Base-by-base conservation (phyloP, 2,797 vertebrate species). In the Sylvilagus floridanus region DNA sequence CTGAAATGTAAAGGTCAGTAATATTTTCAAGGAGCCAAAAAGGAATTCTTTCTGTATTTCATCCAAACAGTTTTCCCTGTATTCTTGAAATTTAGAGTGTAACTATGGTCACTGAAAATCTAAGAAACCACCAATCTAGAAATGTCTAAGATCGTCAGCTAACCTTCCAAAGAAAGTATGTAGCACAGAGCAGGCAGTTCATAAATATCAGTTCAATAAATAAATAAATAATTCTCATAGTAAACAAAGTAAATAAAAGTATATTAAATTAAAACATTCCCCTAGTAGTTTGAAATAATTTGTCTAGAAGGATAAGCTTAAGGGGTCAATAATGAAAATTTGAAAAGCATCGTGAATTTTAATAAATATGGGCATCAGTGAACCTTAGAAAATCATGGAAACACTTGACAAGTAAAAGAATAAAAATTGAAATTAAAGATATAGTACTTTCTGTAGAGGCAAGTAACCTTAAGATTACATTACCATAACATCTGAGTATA, bases 1-100 rank as follows among this genome's bases (percentile, higher is more conserved):
- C 52, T 73, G 37, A 88, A 21, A 79, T 63, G 54, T 88, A 52
- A 95, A 92, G 81, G 57, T 62, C 30, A 77, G 5, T 21, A 88
- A 82, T 66, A 30, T 6, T 78, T 94, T 60, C 62, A 76, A 32
- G 69, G 19, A 92, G 77, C 4, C n/a, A 21, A 54, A 95, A 84
- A 50, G 63, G 12, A 84, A 78, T 19, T 84, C 32, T 50, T 24
- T 4, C 17, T 50, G 7, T 32, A 42, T 73, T 28, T 90, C 75
- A 71, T 73, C 12, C 30, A 90, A 81, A 68, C 7, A 28, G 1
- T 68, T 92, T 72, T 54, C 7, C 28, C 42, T 88, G 11, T 63
- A 13, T 77, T 37, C 11, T 30, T 57, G 13, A 42, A 57, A 87
- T 63, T 71, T 17, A 9, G 32, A 69, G 2, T 78, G 0, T 47